These are phyloP conservation scores for Ophthalmolycus amberensis DNA, from an alignment of 2,113 vertebrate species.

Conservation along the genomic window DNA sequence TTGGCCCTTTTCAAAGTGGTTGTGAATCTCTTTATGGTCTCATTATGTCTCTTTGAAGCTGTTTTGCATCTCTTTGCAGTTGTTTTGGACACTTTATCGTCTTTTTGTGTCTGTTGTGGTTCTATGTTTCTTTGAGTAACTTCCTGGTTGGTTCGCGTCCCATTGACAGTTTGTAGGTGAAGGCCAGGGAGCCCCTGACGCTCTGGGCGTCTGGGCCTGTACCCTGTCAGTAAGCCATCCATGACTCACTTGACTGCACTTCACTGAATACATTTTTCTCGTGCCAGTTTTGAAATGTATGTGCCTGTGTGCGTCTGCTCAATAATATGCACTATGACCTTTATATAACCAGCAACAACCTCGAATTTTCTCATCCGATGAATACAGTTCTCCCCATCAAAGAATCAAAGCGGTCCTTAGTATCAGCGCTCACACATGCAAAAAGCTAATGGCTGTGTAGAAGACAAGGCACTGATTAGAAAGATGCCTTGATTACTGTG, in stretches of 20 bases:
- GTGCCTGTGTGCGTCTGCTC: not conserved
- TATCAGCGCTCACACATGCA: not conserved
- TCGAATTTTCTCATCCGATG: not conserved
- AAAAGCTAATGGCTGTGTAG: slow-evolving; percentile 27
- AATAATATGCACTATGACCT: not conserved
- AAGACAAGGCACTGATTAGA: not conserved
- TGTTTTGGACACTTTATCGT: not conserved
- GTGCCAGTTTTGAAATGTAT: not conserved
- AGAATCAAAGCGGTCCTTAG: slow-evolving; percentile 1
- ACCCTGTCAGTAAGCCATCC: not conserved
- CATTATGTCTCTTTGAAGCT: not conserved
- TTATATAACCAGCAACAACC: slow-evolving; percentile 2
- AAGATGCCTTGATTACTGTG: slow-evolving; percentile 34
- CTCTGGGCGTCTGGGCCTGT: not conserved
- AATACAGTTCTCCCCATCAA: not conserved
- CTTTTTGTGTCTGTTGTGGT: not conserved
- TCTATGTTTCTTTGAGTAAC: too few species aligned
- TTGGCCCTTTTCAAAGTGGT: not conserved
- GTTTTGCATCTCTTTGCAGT: not conserved
- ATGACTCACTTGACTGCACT: not conserved
- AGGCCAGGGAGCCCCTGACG: not conserved
- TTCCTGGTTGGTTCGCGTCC: not conserved
- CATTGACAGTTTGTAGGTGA: not conserved
- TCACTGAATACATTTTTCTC: not conserved
- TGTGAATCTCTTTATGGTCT: not conserved